Base-by-base conservation (phyloP, 2,113 vertebrate genomes). In the Neopipo cinnamomea region DNA sequence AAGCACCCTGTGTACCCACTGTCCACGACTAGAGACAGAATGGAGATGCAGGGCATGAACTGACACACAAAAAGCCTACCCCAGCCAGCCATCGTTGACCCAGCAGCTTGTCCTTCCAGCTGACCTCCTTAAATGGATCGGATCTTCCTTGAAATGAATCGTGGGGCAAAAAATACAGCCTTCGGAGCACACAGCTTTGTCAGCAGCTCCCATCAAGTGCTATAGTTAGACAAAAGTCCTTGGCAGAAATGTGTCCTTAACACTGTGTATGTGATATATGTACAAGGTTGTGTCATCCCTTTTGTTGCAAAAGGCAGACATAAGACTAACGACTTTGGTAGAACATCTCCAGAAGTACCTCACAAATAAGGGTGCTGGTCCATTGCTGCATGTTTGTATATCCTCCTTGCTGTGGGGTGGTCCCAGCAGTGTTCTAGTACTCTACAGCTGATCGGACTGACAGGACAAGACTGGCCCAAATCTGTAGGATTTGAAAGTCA, bases 281-380 rank as follows among this genome's bases (percentile, higher is more conserved):
- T 44, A 70, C 22, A 58, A 49, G 41, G 11, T 11, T 52, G 44
- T 30, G 52, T 49, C 3, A 1, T 61, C 62, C 75, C 49, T 73
- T 81, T 92, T 21, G 10, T 30, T 78, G 49, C 41, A 87, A 55
- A 95, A 80, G 50, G 25, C 12, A 82, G 42, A 82, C 2, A 4
- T 18, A 30, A 25, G n/a, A 23, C 7, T 49, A n/a, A 53, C 2
- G n/a, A 30, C 30, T 59, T 92, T 52, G 15, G 35, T 81, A 66
- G 37, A 46, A 4, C 2, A 0, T 59, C 30, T 85, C 47, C 1
- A 3, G 58, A 65, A 19, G 17, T 21, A 12, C 3, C 13, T 30
- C 28, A 59, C 9, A 27, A 82, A 8, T 0, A 2, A 1, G 2
- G 18, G 22, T 3, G 1, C 49, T 37, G n/a, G 7, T 30, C 52